Conservation (phyloP, 2,113 vertebrate genomes). For the Labrus mixtus region DNA sequence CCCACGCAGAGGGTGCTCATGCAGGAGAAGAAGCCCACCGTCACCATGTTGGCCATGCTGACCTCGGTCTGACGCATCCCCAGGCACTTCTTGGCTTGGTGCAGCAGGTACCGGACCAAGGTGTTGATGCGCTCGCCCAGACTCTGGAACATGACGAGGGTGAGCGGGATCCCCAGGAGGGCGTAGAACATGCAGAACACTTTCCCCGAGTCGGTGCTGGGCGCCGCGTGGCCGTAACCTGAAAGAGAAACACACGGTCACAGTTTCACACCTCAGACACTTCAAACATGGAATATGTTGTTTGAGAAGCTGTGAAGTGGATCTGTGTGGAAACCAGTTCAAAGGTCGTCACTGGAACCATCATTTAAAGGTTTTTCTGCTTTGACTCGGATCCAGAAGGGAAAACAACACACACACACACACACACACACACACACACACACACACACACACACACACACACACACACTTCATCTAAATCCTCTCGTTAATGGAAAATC, state of each 20-base stretch:
- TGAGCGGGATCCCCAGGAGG: slow-evolving; percentile 96
- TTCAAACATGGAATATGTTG: background rate
- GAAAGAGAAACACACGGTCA: slow-evolving; percentile 40
- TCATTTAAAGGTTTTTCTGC: background rate
- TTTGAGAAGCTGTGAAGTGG: background rate
- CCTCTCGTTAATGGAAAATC: slow-evolving; percentile 20
- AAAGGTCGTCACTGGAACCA: too few relatives aligned
- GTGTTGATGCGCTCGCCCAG: slow-evolving; percentile 98
- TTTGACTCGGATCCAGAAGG: slow-evolving; percentile 4
- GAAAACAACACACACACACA: slow-evolving; percentile 16
- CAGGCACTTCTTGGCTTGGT: slow-evolving; percentile 92
- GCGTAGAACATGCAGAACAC: slow-evolving; percentile 99
- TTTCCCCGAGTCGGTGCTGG: slow-evolving; percentile 96
- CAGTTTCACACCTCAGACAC: too few relatives aligned
- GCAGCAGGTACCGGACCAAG: slow-evolving; percentile 92
- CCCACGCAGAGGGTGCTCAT: slow-evolving; percentile 93
- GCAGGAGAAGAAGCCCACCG: slow-evolving; percentile 97
- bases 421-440: slow-evolving; percentile 8
- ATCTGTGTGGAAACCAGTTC: background rate
- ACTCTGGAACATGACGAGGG: slow-evolving; percentile 99
- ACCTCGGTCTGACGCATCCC: slow-evolving; percentile 91
- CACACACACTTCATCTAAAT: slow-evolving; percentile 9
- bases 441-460: slow-evolving; percentile 18
- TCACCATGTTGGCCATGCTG: slow-evolving; percentile 99
- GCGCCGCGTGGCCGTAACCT: slow-evolving; percentile 98